These are phyloP conservation scores for Mythimna ferrago DNA, from an alignment of 2,888 invertebrate species.

Conservation along the genomic window DNA sequence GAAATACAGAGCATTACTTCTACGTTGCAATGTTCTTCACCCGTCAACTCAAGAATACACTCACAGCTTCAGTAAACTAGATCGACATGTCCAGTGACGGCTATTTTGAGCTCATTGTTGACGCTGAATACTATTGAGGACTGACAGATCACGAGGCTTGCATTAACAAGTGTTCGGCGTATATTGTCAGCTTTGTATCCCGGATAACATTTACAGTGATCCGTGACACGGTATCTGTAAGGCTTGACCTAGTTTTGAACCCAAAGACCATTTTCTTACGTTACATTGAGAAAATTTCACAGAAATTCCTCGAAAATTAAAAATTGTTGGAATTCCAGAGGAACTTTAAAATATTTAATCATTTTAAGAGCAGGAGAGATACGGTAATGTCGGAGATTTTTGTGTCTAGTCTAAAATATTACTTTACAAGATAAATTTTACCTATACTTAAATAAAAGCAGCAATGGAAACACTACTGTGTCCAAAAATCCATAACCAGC, in stretches of 20 bases:
- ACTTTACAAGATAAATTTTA: neutral
- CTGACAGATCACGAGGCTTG: conserved; percentile 56
- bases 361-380: neutral
- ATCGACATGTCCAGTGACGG: conserved; percentile 56
- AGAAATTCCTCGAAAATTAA: neutral
- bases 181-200: conserved; percentile 36
- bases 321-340: neutral
- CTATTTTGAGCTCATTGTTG: conserved; percentile 65
- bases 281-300: neutral
- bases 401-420: neutral
- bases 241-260: conserved; percentile 19
- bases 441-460: neutral
- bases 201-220: conserved; percentile 20
- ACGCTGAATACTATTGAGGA: conserved; percentile 57
- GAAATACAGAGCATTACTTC: neutral
- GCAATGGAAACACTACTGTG: neutral
- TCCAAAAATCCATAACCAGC: neutral
- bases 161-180: conserved; percentile 37
- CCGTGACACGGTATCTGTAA: neutral
- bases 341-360: neutral
- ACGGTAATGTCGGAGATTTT: neutral
- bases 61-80: conserved; percentile 53
- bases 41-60: conserved; percentile 38
- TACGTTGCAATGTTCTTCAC: conserved; percentile 20
- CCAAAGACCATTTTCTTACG: neutral